phyloP scores from a whole-genome alignment of 92 coral and sea anemone genomes.

The Porites evermanni region DNA sequence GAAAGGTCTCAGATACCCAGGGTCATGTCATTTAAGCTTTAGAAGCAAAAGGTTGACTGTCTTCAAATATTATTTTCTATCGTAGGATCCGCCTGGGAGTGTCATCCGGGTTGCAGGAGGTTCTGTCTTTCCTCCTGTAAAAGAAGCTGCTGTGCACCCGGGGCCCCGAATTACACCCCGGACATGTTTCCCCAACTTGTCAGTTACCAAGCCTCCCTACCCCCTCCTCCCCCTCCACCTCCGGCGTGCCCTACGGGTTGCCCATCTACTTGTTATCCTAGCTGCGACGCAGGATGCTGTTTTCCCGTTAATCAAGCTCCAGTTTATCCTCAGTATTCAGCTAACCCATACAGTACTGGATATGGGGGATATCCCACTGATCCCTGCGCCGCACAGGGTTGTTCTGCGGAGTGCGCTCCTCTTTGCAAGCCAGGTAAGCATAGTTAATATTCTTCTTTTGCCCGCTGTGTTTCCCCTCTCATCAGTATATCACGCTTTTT shows the following conservation, averaged over 20 bases:
- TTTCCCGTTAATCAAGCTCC: constrained; percentile 65
- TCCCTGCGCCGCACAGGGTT: constrained; percentile 54
- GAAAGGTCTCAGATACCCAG: too few species aligned
- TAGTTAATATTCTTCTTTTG: too few species aligned
- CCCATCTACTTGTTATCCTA: constrained; percentile 86
- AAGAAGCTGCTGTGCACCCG: constrained; percentile 90
- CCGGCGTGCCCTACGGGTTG: constrained; percentile 83
- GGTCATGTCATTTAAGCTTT: too few species aligned
- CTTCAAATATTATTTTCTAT: background rate
- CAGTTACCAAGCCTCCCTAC: constrained; percentile 84
- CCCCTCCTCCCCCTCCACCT: constrained; percentile 89
- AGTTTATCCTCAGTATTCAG: constrained; percentile 40
- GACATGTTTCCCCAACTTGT: constrained; percentile 88
- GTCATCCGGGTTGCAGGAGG: constrained; percentile 93
- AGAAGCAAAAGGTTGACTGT: too few species aligned
- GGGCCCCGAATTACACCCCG: constrained; percentile 91
- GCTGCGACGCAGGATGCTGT: constrained; percentile 89
- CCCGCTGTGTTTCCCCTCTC: constrained; percentile 26
- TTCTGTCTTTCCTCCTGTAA: constrained; percentile 98
- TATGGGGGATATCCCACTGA: constrained; percentile 40
- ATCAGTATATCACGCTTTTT: too few species aligned
- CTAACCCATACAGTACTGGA: constrained; percentile 46
- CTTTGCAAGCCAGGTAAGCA: constrained; percentile 66
- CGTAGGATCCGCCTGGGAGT: constrained; percentile 85
- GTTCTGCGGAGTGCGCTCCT: constrained; percentile 80